Percentiles rank a stretch among this genome's conserved stretches.
Conservation (phyloP, 2,113 vertebrate species). For the Eidolon helvum region DNA sequence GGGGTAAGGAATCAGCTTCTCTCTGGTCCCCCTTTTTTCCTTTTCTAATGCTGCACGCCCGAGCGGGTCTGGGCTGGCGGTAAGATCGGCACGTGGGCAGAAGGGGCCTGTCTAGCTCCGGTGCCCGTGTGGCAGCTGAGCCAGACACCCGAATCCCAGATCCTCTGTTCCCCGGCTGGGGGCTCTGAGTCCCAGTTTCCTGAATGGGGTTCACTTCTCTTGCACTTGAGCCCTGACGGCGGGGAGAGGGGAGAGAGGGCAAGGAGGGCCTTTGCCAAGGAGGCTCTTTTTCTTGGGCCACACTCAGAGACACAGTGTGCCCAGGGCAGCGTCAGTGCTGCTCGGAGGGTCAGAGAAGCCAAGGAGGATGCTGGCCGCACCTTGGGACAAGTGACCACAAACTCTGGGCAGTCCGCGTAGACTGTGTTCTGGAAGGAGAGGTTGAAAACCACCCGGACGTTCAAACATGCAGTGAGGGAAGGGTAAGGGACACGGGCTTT, state of each 20-base stretch:
- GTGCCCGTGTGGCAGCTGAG: neutral
- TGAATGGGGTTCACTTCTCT: neutral
- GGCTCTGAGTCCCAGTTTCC: neutral
- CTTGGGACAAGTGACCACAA: neutral
- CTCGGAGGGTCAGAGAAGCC: neutral
- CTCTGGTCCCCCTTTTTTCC: neutral
- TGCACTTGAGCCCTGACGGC: neutral
- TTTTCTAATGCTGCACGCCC: neutral
- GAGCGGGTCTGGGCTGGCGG: neutral
- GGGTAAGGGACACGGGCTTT: neutral
- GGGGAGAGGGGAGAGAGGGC: neutral
- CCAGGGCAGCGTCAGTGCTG: neutral
- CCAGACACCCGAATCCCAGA: neutral
- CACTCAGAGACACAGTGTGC: neutral
- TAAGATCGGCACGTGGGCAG: neutral
- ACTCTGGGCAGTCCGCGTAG: neutral
- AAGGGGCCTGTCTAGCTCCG: accelerated
- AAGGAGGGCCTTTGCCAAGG: neutral
- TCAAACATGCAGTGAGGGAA: no score
- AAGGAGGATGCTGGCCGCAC: neutral
- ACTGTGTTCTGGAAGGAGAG: neutral
- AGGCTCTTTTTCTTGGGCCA: neutral
- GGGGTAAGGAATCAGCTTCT: neutral
- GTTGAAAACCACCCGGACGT: neutral
- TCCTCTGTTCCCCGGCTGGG: neutral